Evolutionary conservation across 2,113 vertebrate species (phyloP).

Genomic region (Nasalis larvatus): DNA sequence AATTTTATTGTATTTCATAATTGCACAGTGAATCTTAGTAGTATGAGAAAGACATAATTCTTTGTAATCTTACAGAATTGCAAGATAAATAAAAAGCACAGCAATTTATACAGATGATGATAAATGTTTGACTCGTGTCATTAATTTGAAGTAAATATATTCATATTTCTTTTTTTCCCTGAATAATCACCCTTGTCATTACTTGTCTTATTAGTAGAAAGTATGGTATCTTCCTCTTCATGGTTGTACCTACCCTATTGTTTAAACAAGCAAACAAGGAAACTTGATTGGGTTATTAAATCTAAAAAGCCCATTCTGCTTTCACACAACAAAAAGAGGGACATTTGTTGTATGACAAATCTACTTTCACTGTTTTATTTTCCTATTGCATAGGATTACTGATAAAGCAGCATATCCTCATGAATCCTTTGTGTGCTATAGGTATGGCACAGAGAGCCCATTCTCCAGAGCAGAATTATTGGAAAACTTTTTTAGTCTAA

Average conservation of each 20-base stretch:
- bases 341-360: background rate
- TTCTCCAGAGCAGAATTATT: background rate
- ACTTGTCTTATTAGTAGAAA: background rate
- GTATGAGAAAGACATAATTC: background rate
- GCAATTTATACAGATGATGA: background rate
- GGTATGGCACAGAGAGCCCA: no score
- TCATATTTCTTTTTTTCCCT: background rate
- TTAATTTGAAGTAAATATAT: background rate
- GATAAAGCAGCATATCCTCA: background rate
- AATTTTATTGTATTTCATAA: background rate
- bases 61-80: background rate
- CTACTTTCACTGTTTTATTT: background rate
- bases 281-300: background rate
- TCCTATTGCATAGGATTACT: background rate
- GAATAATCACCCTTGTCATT: constrained; percentile 1
- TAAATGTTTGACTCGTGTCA: background rate
- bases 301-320: background rate
- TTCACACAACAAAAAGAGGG: background rate
- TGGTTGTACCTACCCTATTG: background rate
- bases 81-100: background rate
- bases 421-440: background rate
- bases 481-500: background rate
- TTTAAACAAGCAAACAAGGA: background rate
- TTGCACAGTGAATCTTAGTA: background rate
- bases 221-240: background rate